Evolutionary conservation across 2,888 invertebrate genomes (phyloP), one percentile per base, ranked within the genome.

Genomic region (Campoplex nolae): DNA sequence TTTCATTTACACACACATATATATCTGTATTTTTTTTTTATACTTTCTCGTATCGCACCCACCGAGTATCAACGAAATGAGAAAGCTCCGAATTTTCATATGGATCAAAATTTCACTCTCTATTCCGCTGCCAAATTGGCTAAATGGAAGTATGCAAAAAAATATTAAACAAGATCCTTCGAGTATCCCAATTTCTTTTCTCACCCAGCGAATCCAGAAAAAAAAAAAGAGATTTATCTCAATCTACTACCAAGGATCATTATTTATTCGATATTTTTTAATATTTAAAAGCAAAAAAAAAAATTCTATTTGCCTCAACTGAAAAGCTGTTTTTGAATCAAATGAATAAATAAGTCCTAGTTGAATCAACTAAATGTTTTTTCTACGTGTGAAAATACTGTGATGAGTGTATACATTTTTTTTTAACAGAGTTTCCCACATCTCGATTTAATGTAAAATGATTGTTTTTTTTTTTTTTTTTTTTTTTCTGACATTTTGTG

Each of bases 61-160:
- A 35, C 35, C 48, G 51, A 73, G 51, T 73, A 54, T 73, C 71
- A 32, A 73, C 71, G 32, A 32, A 73, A 48, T 32, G 71, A 73
- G 51, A 54, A 51, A 73, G 28, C 71, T 54, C 32, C 18, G 9
- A 38, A 35, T 67, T 67, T 67, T 67, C 32, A 28, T 58, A 58
- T 28, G 28, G 28, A 28, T 38, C 38, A 16, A 58, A 58, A 58
- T 13, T 58, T 58, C 28, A 58, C 58, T 67, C 67, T 62, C 28
- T 9, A n/a, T 67, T 67, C n/a, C 35, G 38, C 67, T 38, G 18
- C 9, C 35, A 67, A 67, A 38, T 67, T 67, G 67, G 13, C 67
- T 13, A 67, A n/a, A 38, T 67, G n/a, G n/a, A 23, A 7, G 8
- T 38, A 8, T 38, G 9, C 38, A 38, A 35, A 67, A 67, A 67